Percentiles rank a stretch among this genome's conserved stretches.
Conservation (phyloP, 1,140 invertebrate genomes). For the Drosophila carrolli region DNA sequence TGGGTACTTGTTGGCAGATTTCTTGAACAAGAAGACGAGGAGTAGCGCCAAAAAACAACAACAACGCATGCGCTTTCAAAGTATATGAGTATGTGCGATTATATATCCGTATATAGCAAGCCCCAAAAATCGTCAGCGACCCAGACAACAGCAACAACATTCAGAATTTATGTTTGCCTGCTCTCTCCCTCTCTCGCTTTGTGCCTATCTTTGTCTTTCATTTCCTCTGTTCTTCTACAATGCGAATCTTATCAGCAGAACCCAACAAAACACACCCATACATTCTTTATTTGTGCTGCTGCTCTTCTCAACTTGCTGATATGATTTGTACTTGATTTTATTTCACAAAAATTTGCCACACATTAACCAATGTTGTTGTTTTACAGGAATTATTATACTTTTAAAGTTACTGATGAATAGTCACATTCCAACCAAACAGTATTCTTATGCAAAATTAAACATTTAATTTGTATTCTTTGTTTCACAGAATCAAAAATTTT, state of each 20-base stretch:
- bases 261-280: slow-evolving; percentile 6
- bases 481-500: too few relatives aligned
- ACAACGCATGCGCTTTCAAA: slow-evolving; percentile 68
- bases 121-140: slow-evolving; percentile 57
- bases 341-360: slow-evolving; percentile 1
- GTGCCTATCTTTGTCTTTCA: slow-evolving; percentile 17
- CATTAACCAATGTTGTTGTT: not conserved
- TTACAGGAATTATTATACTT: not conserved
- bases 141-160: slow-evolving; percentile 66
- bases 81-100: slow-evolving; percentile 8
- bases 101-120: slow-evolving; percentile 19
- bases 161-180: slow-evolving; percentile 59
- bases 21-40: slow-evolving; percentile 38
- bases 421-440: too few relatives aligned
- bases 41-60: slow-evolving; percentile 44
- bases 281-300: not conserved
- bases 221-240: slow-evolving; percentile 27
- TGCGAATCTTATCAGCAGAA: slow-evolving; percentile 50
- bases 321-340: slow-evolving; percentile 46
- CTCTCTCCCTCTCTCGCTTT: slow-evolving; percentile 4
- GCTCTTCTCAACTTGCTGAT: slow-evolving; percentile 32
- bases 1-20: slow-evolving; percentile 71
- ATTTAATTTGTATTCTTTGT: too few relatives aligned
- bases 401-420: too few relatives aligned
- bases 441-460: too few relatives aligned